phyloP scores from a whole-genome alignment of 2,888 invertebrate genomes.

The Atherix ibis region DNA sequence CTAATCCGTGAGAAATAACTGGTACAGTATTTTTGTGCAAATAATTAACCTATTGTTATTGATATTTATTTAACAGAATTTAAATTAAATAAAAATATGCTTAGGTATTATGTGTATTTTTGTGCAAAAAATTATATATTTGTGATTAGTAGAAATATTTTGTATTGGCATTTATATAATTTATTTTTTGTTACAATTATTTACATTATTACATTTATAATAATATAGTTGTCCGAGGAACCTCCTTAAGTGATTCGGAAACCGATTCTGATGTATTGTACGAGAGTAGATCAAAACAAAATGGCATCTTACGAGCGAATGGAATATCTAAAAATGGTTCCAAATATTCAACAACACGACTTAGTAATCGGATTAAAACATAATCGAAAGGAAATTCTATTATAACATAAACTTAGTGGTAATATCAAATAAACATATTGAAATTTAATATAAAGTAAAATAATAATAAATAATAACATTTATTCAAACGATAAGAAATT shows the following conservation, averaged over 20 bases:
- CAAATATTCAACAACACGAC: constrained; percentile 23
- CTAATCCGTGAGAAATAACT: too few relatives aligned
- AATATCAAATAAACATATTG: too few relatives aligned
- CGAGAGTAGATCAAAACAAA: constrained; percentile 41
- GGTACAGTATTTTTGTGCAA: too few relatives aligned
- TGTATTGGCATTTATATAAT: constrained; percentile 5
- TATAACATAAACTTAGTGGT: too few relatives aligned
- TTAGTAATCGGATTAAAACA: constrained; percentile 31
- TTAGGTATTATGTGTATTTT: too few relatives aligned
- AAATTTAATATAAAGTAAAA: too few relatives aligned
- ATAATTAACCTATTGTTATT: too few relatives aligned
- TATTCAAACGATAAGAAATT: too few relatives aligned
- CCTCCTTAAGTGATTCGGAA: constrained; percentile 58
- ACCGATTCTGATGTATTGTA: constrained; percentile 76
- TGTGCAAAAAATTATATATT: too few relatives aligned
- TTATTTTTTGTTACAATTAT: constrained; percentile 12
- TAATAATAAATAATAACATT: too few relatives aligned
- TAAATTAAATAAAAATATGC: too few relatives aligned
- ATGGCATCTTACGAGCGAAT: constrained; percentile 19
- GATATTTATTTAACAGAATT: too few relatives aligned
- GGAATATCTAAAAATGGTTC: constrained; percentile 16
- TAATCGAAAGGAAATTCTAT: constrained; percentile 15
- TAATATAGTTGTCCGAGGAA: constrained; percentile 24
- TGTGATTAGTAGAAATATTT: constrained; percentile 1
- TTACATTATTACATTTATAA: not conserved